Conservation (phyloP, 92 coral and sea anemone genomes). For the Epizoanthus rinbou region DNA sequence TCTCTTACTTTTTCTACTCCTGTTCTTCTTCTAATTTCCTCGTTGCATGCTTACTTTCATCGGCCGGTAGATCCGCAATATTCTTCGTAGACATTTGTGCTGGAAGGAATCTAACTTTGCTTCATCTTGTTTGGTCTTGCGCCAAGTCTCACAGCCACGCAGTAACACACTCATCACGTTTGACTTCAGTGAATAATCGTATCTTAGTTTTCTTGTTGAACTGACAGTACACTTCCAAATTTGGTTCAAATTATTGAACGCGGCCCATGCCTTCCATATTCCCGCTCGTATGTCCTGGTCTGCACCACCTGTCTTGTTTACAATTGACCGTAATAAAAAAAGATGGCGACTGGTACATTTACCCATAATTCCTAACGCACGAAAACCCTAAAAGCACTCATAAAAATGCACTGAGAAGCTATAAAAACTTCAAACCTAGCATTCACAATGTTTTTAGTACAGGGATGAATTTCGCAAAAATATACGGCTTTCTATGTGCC, state of each 20-base stretch:
- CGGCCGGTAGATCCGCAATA: constrained; percentile 25
- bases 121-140: constrained; percentile 9
- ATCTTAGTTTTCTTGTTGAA: constrained; percentile 17
- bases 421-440: too few relatives aligned
- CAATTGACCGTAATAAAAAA: too few relatives aligned
- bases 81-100: constrained; percentile 11
- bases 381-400: too few relatives aligned
- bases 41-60: constrained; percentile 24
- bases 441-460: too few relatives aligned
- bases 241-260: constrained; percentile 9
- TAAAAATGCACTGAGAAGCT: too few relatives aligned
- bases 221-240: constrained; percentile 7
- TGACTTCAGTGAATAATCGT: constrained; percentile 20
- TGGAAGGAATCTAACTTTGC: constrained; percentile 5
- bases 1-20: neutral
- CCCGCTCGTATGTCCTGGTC: constrained; percentile 4
- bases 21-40: constrained; percentile 16
- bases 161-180: neutral
- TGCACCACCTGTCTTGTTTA: neutral
- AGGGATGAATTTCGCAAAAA: too few relatives aligned
- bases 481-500: too few relatives aligned
- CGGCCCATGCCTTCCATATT: neutral
- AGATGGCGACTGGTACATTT: too few relatives aligned
- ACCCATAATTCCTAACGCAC: too few relatives aligned
- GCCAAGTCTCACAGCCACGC: constrained; percentile 6